These are phyloP conservation scores for Mus minutoides DNA, from an alignment of 2,797 vertebrate genomes.

Conservation along the genomic window DNA sequence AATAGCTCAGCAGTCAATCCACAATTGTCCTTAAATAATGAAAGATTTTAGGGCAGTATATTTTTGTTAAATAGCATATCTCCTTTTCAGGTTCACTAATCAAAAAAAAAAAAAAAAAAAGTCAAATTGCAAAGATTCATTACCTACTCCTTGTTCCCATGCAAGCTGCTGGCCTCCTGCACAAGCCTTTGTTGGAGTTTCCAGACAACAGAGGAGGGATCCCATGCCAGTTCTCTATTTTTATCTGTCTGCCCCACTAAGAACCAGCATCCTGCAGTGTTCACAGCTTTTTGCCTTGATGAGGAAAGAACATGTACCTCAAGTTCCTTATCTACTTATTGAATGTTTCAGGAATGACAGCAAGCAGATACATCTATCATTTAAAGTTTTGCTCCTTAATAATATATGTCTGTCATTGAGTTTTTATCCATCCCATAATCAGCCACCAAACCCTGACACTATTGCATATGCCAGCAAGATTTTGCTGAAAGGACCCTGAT, in stretches of 20 bases:
- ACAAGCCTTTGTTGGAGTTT: not conserved
- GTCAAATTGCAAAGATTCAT: not conserved
- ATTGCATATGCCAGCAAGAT: no score
- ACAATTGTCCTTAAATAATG: not conserved
- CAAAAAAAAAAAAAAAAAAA: not conserved
- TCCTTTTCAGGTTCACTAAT: not conserved
- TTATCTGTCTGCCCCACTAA: not conserved
- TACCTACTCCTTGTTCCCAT: not conserved
- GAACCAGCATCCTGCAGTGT: no score
- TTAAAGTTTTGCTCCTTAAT: not conserved
- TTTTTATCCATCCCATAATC: no score
- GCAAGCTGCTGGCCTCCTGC: not conserved
- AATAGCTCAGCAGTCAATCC: not conserved
- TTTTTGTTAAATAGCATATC: not conserved
- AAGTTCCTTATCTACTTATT: not conserved
- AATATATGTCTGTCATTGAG: not conserved
- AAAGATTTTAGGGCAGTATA: not conserved
- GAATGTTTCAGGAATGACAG: not conserved
- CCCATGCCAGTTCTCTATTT: not conserved
- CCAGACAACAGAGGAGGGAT: fast-evolving
- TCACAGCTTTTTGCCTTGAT: not conserved
- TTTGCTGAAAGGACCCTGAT: no score
- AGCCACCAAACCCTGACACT: no score
- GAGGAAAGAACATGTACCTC: not conserved
- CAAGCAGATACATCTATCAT: not conserved